phyloP scores from a whole-genome alignment of 2,888 invertebrate species.

The Tyria jacobaeae region DNA sequence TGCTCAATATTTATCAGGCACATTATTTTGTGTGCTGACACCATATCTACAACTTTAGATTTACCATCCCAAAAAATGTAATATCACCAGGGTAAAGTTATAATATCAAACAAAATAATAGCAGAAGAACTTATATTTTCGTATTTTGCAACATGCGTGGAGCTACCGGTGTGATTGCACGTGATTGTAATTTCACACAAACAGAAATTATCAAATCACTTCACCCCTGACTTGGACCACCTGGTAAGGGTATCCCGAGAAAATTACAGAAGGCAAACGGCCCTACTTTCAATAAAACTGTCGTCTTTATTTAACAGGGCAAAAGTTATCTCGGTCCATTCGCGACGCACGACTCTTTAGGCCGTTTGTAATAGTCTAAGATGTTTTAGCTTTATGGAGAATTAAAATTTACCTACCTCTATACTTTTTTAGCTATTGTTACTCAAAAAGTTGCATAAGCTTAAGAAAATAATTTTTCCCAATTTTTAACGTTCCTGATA shows the following conservation, averaged over 20 bases:
- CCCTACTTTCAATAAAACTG: slow-evolving; percentile 86
- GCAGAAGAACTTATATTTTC: no score
- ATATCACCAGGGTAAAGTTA: no score
- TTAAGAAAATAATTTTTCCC: not conserved
- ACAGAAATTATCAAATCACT: slow-evolving; percentile 6
- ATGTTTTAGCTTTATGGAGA: slow-evolving; percentile 22
- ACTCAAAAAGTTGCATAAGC: not conserved
- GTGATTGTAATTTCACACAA: no score
- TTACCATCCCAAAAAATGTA: no score
- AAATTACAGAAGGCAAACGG: slow-evolving; percentile 84
- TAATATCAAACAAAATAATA: no score
- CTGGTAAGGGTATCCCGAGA: slow-evolving; percentile 72
- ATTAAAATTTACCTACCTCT: slow-evolving; percentile 17
- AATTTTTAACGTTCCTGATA: not conserved
- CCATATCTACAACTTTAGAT: no score
- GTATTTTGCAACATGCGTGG: no score
- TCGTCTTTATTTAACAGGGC: slow-evolving; percentile 85
- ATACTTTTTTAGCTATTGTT: not conserved
- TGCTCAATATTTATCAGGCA: no score
- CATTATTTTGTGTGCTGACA: no score
- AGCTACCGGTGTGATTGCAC: not conserved
- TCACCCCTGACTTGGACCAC: slow-evolving; percentile 48
- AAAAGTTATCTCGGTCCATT: slow-evolving; percentile 74
- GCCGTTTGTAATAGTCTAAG: slow-evolving; percentile 28
- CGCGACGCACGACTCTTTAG: slow-evolving; percentile 52